Percentiles rank a stretch among this genome's conserved stretches.
These are phyloP conservation scores for Urocitellus parryii DNA, from an alignment of 2,113 vertebrate species.

Conservation along the genomic window DNA sequence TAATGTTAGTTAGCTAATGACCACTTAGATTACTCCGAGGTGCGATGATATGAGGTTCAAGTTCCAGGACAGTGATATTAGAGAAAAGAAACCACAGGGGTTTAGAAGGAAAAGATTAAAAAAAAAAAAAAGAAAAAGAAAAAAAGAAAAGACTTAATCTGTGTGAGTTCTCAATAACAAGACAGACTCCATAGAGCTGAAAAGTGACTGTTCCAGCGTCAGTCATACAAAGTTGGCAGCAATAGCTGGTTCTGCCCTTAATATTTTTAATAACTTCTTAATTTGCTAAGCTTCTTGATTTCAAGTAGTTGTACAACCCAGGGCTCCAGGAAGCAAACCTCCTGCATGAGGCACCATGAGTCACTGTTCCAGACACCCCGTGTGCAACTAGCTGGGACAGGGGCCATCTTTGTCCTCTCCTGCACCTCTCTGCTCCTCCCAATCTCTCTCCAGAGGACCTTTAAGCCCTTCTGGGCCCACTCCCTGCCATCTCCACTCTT, in stretches of 20 bases:
- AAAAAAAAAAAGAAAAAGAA: no score
- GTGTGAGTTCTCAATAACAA: slow-evolving; percentile 65
- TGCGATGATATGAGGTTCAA: not conserved
- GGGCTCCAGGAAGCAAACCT: slow-evolving; percentile 19
- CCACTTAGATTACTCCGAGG: not conserved
- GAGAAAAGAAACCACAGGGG: not conserved
- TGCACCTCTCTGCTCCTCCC: not conserved
- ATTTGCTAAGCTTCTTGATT: slow-evolving; percentile 69
- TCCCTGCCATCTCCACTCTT: not conserved
- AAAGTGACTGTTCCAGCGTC: slow-evolving; percentile 47
- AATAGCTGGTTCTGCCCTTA: slow-evolving; percentile 36
- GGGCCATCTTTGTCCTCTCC: not conserved
- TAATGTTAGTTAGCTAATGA: not conserved
- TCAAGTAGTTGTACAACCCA: slow-evolving; percentile 61
- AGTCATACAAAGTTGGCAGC: slow-evolving; percentile 62
- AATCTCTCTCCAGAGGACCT: not conserved
- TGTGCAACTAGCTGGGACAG: not conserved
- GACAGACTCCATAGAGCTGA: slow-evolving; percentile 46
- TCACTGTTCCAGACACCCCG: not conserved
- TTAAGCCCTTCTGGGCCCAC: not conserved
- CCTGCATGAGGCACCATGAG: slow-evolving; percentile 31
- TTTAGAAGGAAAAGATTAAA: not conserved
- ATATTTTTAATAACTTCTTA: slow-evolving; percentile 60
- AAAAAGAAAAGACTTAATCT: not conserved
- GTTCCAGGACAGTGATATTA: not conserved